Conservation (phyloP, 2,113 vertebrate species). For the Percopsis transmontana region DNA sequence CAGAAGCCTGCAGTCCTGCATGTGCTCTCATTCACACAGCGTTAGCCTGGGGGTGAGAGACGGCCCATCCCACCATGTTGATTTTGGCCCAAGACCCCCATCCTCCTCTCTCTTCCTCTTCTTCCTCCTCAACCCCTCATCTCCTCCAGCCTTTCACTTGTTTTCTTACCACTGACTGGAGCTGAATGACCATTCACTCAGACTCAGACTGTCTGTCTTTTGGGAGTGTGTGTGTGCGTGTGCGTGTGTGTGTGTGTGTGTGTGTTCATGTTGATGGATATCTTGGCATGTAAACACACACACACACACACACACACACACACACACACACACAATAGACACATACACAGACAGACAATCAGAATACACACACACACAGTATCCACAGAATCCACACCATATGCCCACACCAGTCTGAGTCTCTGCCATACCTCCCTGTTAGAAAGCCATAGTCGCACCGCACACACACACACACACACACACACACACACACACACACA, state of each 20-base stretch:
- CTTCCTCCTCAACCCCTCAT: constrained; percentile 13
- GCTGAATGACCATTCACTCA: constrained; percentile 74
- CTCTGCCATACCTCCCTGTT: no score
- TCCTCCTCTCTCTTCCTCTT: constrained; percentile 22
- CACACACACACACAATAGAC: constrained; percentile 5
- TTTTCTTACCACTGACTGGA: constrained; percentile 73
- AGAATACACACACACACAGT: constrained; percentile 32
- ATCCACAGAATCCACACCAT: no score
- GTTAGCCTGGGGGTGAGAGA: constrained; percentile 66
- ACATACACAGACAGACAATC: constrained; percentile 23
- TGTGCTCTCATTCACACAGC: constrained; percentile 67
- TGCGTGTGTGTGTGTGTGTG: constrained; percentile 38
- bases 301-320: not conserved
- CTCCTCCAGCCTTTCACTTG: constrained; percentile 58
- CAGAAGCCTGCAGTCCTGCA: constrained; percentile 27
- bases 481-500: constrained; percentile 16
- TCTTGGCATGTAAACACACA: not conserved
- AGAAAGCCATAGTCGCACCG: no score
- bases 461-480: constrained; percentile 15
- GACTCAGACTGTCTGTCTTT: constrained; percentile 39
- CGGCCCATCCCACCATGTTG: constrained; percentile 68
- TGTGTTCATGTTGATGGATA: constrained; percentile 2
- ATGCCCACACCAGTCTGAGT: no score
- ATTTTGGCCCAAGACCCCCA: constrained; percentile 64
- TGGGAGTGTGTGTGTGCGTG: constrained; percentile 59